Percentiles rank a stretch among this genome's conserved stretches.
phyloP scores from a whole-genome alignment of 92 coral and sea anemone species.

The Palythoa heliodiscus region DNA sequence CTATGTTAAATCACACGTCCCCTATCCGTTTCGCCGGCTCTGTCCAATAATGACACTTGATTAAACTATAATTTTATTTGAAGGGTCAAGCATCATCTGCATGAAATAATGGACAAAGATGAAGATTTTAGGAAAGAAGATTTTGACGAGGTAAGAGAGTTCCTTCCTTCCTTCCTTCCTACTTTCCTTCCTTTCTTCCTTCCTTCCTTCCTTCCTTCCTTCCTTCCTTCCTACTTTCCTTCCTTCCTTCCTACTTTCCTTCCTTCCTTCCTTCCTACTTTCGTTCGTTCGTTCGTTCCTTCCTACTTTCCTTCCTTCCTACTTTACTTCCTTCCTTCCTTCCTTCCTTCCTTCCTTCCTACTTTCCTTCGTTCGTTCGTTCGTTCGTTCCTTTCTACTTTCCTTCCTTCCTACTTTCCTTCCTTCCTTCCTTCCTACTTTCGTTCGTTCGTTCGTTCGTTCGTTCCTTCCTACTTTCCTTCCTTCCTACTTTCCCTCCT shows the following conservation, averaged over 20 bases:
- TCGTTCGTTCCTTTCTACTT: no score
- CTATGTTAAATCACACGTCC: no score
- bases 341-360: neutral
- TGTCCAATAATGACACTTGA: no score
- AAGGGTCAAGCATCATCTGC: conserved; percentile 59
- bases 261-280: neutral
- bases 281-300: neutral
- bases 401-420: no score
- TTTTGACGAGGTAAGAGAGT: conserved; percentile 14
- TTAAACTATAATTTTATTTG: neutral
- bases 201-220: neutral
- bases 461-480: neutral
- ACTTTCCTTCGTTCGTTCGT: neutral
- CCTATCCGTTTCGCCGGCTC: no score
- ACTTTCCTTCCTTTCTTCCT: neutral
- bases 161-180: neutral
- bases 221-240: neutral
- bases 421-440: no score
- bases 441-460: no score
- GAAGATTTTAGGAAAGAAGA: conserved; percentile 55
- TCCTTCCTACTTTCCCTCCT: no score
- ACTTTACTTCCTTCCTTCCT: neutral
- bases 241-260: neutral
- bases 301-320: neutral
- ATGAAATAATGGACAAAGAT: conserved; percentile 55